phyloP scores from a whole-genome alignment of 2,888 invertebrate genomes.

The Nysson spinosus region DNA sequence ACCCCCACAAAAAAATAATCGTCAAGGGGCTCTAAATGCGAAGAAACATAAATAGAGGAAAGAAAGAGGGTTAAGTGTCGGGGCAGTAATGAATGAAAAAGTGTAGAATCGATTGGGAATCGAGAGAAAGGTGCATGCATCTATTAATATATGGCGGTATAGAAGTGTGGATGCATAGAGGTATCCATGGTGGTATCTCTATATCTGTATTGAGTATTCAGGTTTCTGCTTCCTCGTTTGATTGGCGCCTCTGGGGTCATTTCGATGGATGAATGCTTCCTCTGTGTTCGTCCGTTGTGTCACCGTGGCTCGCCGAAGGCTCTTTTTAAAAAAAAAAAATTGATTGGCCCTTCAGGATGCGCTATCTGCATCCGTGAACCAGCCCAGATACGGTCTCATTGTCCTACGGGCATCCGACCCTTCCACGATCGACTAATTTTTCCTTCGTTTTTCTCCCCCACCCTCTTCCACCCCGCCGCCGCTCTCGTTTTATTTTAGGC shows the following conservation, averaged over 20 bases:
- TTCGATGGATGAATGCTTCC: conserved; percentile 63
- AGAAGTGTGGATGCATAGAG: too few relatives aligned
- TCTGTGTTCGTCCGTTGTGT: conserved; percentile 56
- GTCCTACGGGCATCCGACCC: conserved; percentile 43
- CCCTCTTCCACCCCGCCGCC: background rate
- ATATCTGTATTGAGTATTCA: conserved; percentile 63
- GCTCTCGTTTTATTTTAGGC: conserved; percentile 9
- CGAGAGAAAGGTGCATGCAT: conserved; percentile 36
- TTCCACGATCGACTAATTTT: conserved; percentile 50
- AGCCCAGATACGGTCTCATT: conserved; percentile 49
- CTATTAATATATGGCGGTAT: too few relatives aligned
- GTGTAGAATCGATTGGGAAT: conserved; percentile 42
- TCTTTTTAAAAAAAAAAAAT: conserved; percentile 55
- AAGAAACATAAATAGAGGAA: conserved; percentile 5
- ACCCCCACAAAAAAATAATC: too few relatives aligned
- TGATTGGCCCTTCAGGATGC: conserved; percentile 67
- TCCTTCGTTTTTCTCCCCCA: conserved; percentile 10
- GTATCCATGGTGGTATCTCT: conserved; percentile 40
- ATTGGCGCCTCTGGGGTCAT: conserved; percentile 66
- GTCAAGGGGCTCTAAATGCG: background rate
- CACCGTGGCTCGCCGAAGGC: conserved; percentile 50
- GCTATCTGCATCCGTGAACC: conserved; percentile 50
- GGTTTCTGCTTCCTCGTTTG: conserved; percentile 61
- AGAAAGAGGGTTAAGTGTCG: background rate
- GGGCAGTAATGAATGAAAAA: background rate